Evolutionary conservation across 1,140 invertebrate species (phyloP).

Genomic region (Drosophila suzukii): DNA sequence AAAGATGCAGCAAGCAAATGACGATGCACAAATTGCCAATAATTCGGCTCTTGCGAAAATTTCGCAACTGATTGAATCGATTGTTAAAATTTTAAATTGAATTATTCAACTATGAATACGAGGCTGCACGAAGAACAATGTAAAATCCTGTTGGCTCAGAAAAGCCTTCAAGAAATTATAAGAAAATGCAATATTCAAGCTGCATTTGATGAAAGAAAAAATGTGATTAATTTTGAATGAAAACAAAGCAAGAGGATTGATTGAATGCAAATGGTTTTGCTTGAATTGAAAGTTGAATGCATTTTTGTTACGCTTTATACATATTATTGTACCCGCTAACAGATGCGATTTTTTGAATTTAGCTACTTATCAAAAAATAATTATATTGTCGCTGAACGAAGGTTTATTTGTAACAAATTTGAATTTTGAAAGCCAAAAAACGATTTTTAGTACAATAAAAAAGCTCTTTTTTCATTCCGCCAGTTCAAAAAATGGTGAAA

Average conservation of each 20-base stretch:
- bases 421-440: no score
- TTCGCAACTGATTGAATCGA: slow-evolving; percentile 43
- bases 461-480: no score
- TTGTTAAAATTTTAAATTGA: slow-evolving; percentile 42
- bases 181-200: background rate
- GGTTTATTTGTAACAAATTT: no score
- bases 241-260: background rate
- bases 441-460: no score
- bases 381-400: no score
- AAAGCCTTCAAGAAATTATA: background rate
- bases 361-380: no score
- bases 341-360: background rate
- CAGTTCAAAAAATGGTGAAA: no score
- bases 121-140: background rate
- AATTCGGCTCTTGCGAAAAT: slow-evolving; percentile 24
- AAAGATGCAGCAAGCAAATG: slow-evolving; percentile 24
- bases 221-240: no score
- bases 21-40: slow-evolving; percentile 42
- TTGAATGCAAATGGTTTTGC: background rate
- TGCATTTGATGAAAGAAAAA: background rate
- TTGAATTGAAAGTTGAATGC: background rate
- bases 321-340: no score
- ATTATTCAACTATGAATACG: slow-evolving; percentile 24
- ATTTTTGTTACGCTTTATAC: no score
- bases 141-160: background rate